A percentile compares a stretch with the other conserved stretches of the same genome.
Evolutionary conservation across 2,888 invertebrate genomes (phyloP).

Genomic region (Drosophila kokeensis): DNA sequence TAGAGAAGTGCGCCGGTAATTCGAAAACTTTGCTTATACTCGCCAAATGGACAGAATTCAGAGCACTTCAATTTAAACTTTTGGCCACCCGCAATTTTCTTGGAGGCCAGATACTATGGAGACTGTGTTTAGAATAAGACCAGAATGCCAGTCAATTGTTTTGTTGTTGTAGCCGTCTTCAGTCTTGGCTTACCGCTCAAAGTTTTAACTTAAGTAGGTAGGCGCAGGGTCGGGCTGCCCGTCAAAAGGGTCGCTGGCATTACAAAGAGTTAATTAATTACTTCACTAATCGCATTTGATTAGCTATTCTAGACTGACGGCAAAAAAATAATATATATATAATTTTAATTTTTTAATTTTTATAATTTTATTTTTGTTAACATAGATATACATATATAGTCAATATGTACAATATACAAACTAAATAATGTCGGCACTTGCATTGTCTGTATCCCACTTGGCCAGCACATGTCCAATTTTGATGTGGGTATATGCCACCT

Average conservation of each 20-base stretch:
- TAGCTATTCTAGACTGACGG: conserved; percentile 8
- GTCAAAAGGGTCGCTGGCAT: conserved; percentile 30
- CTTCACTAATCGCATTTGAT: conserved; percentile 51
- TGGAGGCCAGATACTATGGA: conserved; percentile 29
- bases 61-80: conserved; percentile 75
- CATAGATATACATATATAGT: neutral
- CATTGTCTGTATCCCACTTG: conserved; percentile 29
- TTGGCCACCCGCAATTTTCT: conserved; percentile 30
- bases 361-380: neutral
- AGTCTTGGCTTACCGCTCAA: conserved; percentile 24
- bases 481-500: conserved; percentile 65
- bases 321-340: too few species aligned
- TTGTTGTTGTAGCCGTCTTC: conserved; percentile 5
- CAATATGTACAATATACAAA: neutral
- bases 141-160: conserved; percentile 42
- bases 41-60: conserved; percentile 28
- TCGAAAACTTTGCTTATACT: conserved; percentile 46
- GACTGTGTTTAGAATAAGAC: conserved; percentile 44
- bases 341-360: too few species aligned
- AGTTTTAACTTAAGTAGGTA: conserved; percentile 17
- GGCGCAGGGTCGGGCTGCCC: neutral
- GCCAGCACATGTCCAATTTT: conserved; percentile 53
- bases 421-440: conserved; percentile 7
- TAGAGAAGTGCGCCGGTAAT: conserved; percentile 56
- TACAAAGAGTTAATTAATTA: conserved; percentile 50